Evolutionary conservation across 2,797 vertebrate species (phyloP).

Genomic region (Tachyglossus aculeatus): DNA sequence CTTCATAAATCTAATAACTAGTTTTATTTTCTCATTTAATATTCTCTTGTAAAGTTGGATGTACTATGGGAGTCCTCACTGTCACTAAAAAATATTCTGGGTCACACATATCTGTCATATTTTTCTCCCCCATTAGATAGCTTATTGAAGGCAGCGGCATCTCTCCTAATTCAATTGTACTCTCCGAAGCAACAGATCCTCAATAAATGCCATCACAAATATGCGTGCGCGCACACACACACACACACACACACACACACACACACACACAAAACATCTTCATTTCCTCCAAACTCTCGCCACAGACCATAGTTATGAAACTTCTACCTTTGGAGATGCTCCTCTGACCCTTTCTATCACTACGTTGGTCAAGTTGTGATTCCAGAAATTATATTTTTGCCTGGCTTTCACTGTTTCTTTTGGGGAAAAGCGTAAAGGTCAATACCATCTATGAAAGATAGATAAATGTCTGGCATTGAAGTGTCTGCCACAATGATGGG

Average conservation of each 20-base stretch:
- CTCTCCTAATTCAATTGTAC: too few relatives aligned
- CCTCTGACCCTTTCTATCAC: background rate
- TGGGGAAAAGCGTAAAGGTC: constrained; percentile 30
- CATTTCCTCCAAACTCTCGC: too few relatives aligned
- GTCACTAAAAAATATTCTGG: too few relatives aligned
- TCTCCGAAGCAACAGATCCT: too few relatives aligned
- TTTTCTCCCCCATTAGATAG: too few relatives aligned
- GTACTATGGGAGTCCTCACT: background rate
- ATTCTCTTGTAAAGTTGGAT: background rate
- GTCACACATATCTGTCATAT: too few relatives aligned
- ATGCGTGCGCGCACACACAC: too few relatives aligned
- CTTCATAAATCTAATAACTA: constrained; percentile 43
- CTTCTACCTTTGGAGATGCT: background rate
- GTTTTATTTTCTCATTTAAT: constrained; percentile 3
- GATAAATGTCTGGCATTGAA: constrained; percentile 40
- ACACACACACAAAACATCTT: too few relatives aligned
- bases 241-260: too few relatives aligned
- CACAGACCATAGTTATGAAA: too few relatives aligned
- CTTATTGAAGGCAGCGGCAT: too few relatives aligned
- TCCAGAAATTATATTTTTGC: constrained; percentile 14
- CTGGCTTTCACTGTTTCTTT: constrained; percentile 23
- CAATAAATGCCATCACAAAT: too few relatives aligned
- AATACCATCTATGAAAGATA: constrained; percentile 31
- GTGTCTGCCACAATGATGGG: constrained; percentile 29
- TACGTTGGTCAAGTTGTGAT: background rate